A percentile compares a stretch with the other conserved stretches of the same genome.
phyloP scores from a whole-genome alignment of 2,113 vertebrate genomes.

The Nothobranchius furzeri region DNA sequence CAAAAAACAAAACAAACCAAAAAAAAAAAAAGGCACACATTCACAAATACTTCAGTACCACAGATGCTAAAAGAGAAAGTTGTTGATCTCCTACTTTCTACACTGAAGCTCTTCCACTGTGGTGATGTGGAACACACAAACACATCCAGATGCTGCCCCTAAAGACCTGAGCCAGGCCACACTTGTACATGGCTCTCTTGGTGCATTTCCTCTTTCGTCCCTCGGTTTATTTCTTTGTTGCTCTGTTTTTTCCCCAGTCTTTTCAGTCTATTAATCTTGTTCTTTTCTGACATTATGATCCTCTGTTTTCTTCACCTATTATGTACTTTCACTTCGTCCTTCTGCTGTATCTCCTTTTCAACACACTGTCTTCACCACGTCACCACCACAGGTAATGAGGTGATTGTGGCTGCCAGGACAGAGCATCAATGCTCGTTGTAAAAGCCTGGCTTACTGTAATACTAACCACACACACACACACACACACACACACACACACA shows the following conservation, averaged over 20 bases:
- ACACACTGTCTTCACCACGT: slow-evolving; percentile 34
- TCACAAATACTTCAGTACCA: neutral
- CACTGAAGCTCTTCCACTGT: neutral
- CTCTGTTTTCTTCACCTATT: neutral
- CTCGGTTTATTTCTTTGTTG: slow-evolving; percentile 16
- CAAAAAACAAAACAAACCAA: no score
- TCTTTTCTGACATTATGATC: slow-evolving; percentile 16
- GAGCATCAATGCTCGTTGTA: slow-evolving; percentile 46
- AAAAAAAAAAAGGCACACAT: neutral
- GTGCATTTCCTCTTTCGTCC: slow-evolving; percentile 15
- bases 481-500: neutral
- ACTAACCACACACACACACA: slow-evolving; percentile 8
- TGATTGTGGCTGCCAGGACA: slow-evolving; percentile 37
- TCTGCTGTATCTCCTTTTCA: slow-evolving; percentile 18
- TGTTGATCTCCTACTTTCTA: slow-evolving; percentile 24
- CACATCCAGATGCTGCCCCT: slow-evolving; percentile 19
- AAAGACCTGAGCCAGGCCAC: slow-evolving; percentile 21
- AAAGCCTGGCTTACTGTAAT: slow-evolving; percentile 38
- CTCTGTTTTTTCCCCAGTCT: slow-evolving; percentile 15
- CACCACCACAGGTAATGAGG: slow-evolving; percentile 60
- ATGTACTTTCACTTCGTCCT: neutral
- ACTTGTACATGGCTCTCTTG: slow-evolving; percentile 47
- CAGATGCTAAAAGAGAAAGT: slow-evolving; percentile 4
- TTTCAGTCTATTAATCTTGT: slow-evolving; percentile 24
- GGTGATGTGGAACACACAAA: slow-evolving; percentile 20